Percentiles rank a stretch among this genome's conserved stretches.
Evolutionary conservation across 2,797 vertebrate species (phyloP).

Genomic region (Poecilia gillii): DNA sequence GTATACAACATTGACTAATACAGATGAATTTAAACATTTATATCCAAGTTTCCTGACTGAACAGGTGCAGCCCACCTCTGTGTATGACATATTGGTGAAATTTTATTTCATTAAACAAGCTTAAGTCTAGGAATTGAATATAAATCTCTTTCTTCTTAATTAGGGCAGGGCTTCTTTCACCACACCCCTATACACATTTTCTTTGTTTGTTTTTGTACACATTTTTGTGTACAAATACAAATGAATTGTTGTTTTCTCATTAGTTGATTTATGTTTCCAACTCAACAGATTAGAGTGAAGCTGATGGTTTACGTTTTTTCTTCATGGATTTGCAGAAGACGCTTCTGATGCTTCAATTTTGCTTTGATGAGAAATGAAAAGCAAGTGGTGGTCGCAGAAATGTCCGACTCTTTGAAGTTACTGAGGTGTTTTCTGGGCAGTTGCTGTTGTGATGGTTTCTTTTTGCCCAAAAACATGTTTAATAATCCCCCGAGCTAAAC

Average conservation of each 20-base stretch:
- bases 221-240: neutral
- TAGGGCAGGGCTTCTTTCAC: neutral
- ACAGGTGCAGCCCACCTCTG: neutral
- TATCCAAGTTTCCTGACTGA: neutral
- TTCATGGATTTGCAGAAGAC: neutral
- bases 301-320: neutral
- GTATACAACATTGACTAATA: neutral
- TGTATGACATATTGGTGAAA: neutral
- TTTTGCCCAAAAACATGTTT: neutral
- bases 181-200: neutral
- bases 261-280: neutral
- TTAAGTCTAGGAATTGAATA: neutral
- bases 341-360: neutral
- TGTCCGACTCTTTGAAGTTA: neutral
- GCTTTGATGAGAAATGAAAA: neutral
- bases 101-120: neutral
- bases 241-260: neutral
- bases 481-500: neutral
- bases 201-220: neutral
- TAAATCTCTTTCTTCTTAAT: neutral
- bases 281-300: neutral
- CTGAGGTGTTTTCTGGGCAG: neutral
- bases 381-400: neutral
- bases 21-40: neutral
- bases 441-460: neutral